Conservation (phyloP, 2,888 invertebrate species). For the Auanema sp. region DNA sequence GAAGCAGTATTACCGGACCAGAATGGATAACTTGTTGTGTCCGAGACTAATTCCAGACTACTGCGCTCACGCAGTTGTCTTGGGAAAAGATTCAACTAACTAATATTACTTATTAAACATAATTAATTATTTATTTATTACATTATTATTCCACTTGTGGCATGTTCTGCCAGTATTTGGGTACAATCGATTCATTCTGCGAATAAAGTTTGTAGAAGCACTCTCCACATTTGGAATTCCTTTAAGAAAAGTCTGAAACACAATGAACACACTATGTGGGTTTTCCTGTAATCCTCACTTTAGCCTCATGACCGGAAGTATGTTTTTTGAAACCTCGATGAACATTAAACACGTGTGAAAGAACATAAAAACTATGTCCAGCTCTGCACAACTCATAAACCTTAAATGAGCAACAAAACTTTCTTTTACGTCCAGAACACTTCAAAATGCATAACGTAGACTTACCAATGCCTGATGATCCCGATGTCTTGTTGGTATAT, state of each 20-base stretch:
- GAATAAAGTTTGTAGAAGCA: neutral
- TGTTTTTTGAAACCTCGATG: conserved; percentile 8
- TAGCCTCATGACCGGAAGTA: neutral
- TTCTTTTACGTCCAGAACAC: no score
- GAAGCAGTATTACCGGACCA: no score
- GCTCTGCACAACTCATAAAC: conserved; percentile 12
- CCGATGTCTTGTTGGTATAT: conserved; percentile 9
- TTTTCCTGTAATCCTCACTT: neutral
- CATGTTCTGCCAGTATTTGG: neutral
- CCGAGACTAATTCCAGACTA: no score
- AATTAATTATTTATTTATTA: neutral
- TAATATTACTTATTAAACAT: no score
- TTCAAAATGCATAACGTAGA: no score
- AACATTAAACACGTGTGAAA: conserved; percentile 8
- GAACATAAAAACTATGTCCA: conserved; percentile 5
- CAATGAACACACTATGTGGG: neutral
- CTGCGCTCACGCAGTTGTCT: no score
- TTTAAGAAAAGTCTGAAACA: neutral
- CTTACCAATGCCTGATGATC: conserved; percentile 11
- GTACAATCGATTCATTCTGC: conserved; percentile 4
- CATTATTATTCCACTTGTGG: neutral
- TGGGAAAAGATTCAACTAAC: no score
- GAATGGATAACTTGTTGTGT: no score
- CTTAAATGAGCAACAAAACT: neutral
- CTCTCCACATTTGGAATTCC: neutral